Base-by-base conservation (phyloP, 2,888 invertebrate genomes). In the Pachliopta kotzebuea region DNA sequence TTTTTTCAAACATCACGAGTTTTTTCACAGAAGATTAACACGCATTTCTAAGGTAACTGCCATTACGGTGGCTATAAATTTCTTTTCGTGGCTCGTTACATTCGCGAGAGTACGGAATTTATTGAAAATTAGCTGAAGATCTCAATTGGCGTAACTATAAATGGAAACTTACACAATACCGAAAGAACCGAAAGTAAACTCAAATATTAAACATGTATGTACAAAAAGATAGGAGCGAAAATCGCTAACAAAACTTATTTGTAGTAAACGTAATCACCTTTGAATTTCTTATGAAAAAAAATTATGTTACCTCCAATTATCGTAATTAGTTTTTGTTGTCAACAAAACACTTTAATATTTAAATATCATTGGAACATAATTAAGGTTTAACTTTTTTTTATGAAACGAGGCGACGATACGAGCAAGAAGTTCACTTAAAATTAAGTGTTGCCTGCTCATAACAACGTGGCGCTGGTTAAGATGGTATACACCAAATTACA, bases 21-120 rank as follows among this genome's bases (percentile, higher is more conserved):
- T 84, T 84, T 37, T 88, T 89, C 83, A 88, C 87, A 86, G 85
- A 86, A 88, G 87, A 89, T 90, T 88, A 89, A 88, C 88, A 85
- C 87, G 80, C 85, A 83, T 86, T 87, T 87, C 86, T 81, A 84
- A 88, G 84, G 87, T 86, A 84, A 86, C 85, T 79, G 85, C 79
- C 85, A 80, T 84, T 88, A 84, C 84, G 77, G 84, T 85, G 80
- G 83, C 86, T 79, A 87, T 90, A 90, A 88, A 88, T 88, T 87
- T 83, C 78, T 74, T 78, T 72, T 77, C 74, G 78, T 77, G 81
- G 80, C 83, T 86, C 88, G 86, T 87, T 88, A 83, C 81, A 83
- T 81, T 76, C 83, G 81, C 83, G 84, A 84, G 83, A 84, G 85
- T 84, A 83, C 84, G 84, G 84, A 88, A 88, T 88, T 88, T 87